Percentiles rank a stretch among this genome's conserved stretches.
Evolutionary conservation across 2,797 vertebrate genomes (phyloP).

Genomic region (Malurus splendens): DNA sequence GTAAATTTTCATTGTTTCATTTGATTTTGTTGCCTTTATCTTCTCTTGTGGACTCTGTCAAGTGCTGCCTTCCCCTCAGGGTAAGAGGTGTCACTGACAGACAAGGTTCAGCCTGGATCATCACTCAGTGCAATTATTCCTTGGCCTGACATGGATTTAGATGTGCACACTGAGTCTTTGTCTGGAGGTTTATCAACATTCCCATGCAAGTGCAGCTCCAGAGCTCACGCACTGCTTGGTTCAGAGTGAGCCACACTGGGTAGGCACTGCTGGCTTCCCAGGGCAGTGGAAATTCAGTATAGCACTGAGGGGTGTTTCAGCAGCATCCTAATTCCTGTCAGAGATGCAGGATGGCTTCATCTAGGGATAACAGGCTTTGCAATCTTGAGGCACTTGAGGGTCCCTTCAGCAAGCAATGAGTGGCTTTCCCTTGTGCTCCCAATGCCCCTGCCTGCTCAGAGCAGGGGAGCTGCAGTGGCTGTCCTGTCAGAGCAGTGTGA

Average conservation of each 20-base stretch:
- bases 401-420: accelerated
- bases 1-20: not conserved
- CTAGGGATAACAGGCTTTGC: not conserved
- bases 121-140: not conserved
- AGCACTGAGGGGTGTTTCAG: not conserved
- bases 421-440: not conserved
- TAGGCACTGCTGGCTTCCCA: not conserved
- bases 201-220: not conserved
- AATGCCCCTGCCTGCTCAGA: not conserved
- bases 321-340: not conserved
- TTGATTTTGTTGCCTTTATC: not conserved
- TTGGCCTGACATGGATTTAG: not conserved
- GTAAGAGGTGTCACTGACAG: not conserved
- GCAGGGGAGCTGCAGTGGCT: not conserved
- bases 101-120: not conserved
- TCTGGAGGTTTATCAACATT: not conserved
- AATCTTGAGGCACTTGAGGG: not conserved
- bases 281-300: not conserved
- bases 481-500: accelerated
- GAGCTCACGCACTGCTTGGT: not conserved
- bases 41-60: not conserved
- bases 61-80: not conserved
- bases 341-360: not conserved
- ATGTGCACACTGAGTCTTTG: not conserved
- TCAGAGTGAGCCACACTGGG: not conserved